A percentile compares a stretch with the other conserved stretches of the same genome.
Evolutionary conservation across 2,888 invertebrate species (phyloP).

Genomic region (Lamellibrachia satsuma): DNA sequence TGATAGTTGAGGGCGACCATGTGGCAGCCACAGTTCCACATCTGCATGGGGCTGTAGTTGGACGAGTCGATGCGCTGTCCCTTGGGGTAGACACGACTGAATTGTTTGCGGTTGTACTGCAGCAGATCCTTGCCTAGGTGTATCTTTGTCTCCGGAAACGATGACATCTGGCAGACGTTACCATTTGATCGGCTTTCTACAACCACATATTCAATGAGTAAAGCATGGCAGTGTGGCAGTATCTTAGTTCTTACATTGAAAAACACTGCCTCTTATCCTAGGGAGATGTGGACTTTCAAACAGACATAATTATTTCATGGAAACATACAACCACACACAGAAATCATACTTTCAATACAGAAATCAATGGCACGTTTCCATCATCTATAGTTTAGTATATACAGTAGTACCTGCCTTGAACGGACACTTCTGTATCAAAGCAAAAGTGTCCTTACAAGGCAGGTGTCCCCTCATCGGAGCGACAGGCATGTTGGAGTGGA

Average conservation of each 20-base stretch:
- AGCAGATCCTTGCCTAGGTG: constrained; percentile 68
- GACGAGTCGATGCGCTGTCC: constrained; percentile 94
- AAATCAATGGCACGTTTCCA: neutral
- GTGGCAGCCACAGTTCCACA: constrained; percentile 96
- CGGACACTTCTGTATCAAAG: no score
- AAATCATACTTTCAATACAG: neutral
- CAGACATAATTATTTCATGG: neutral
- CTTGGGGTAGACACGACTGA: constrained; percentile 91
- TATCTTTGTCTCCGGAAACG: constrained; percentile 95
- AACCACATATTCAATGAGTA: neutral
- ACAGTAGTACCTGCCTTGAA: constrained; percentile 70
- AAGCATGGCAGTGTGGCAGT: neutral
- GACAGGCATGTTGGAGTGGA: no score
- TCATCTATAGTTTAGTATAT: neutral
- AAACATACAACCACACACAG: neutral
- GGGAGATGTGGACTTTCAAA: neutral
- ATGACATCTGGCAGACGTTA: constrained; percentile 87
- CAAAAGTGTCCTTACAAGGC: no score
- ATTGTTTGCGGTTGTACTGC: constrained; percentile 70
- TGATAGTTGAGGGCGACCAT: constrained; percentile 98
- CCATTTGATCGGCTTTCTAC: neutral
- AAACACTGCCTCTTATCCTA: neutral
- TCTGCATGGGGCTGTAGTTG: constrained; percentile 92
- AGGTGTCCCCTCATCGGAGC: no score
- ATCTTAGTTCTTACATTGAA: neutral